These are phyloP conservation scores for Chascanopsetta lugubris DNA, from an alignment of 2,113 vertebrate genomes.

Conservation along the genomic window DNA sequence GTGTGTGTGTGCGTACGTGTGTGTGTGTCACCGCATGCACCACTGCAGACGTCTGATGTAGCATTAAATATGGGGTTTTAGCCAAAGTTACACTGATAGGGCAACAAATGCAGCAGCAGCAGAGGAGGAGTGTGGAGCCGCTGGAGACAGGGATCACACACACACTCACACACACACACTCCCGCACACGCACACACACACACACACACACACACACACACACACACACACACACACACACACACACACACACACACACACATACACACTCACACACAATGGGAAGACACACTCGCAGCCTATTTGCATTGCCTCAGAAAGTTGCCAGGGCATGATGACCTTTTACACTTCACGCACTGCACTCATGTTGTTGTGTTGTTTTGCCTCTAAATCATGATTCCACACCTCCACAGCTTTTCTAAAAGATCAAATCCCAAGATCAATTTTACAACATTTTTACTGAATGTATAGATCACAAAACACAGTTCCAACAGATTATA, in stretches of 20 bases:
- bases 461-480: too few relatives aligned
- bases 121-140: too few relatives aligned
- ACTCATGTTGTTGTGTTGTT: neutral
- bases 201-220: neutral
- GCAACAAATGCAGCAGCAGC: neutral
- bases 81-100: slow-evolving; percentile 1
- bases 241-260: neutral
- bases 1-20: too few relatives aligned
- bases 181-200: slow-evolving; percentile 8
- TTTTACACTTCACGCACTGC: slow-evolving; percentile 1
- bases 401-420: neutral
- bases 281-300: slow-evolving; percentile 3
- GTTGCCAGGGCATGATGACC: slow-evolving; percentile 11
- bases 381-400: neutral
- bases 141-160: too few relatives aligned
- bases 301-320: slow-evolving; percentile 6
- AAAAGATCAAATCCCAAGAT: too few relatives aligned
- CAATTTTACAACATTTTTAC: neutral
- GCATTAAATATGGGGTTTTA: neutral
- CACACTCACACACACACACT: too few relatives aligned
- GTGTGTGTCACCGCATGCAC: neutral
- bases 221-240: slow-evolving; percentile 8
- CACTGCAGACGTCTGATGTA: neutral
- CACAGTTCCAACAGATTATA: too few relatives aligned
- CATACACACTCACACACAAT: too few relatives aligned